Percentiles rank a stretch among this genome's conserved stretches.
These are phyloP conservation scores for Esox masquinongy DNA, from an alignment of 2,797 vertebrate genomes.

Conservation along the genomic window DNA sequence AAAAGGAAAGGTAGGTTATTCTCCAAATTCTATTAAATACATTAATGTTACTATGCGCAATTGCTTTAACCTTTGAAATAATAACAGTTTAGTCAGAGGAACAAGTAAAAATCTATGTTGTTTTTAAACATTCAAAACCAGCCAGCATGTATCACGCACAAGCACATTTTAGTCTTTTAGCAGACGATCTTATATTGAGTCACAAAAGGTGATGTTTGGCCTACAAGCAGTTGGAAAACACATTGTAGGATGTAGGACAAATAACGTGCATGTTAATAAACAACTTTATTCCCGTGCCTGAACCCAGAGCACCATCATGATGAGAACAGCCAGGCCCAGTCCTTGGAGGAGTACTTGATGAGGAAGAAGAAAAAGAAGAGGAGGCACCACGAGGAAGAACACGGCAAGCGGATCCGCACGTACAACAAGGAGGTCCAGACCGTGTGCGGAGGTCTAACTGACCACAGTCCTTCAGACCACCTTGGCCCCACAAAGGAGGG, in stretches of 20 bases:
- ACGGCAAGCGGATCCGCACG: slow-evolving; percentile 79
- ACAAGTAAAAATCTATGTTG: neutral
- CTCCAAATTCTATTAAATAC: neutral
- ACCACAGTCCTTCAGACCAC: slow-evolving; percentile 62
- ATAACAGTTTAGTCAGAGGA: neutral
- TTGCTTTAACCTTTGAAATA: neutral
- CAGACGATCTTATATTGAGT: too few relatives aligned
- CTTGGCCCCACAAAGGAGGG: slow-evolving; percentile 72
- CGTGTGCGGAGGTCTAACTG: slow-evolving; percentile 78
- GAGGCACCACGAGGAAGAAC: slow-evolving; percentile 88
- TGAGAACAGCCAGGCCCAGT: slow-evolving; percentile 86
- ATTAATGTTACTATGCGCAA: neutral
- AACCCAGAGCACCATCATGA: slow-evolving; percentile 76
- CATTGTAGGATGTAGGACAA: neutral
- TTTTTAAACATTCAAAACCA: neutral
- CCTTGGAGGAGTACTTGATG: slow-evolving; percentile 83
- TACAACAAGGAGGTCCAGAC: slow-evolving; percentile 95
- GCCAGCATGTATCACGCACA: neutral
- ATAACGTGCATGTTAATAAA: neutral
- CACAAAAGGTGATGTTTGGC: neutral
- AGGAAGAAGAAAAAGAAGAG: slow-evolving; percentile 96
- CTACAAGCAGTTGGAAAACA: neutral
- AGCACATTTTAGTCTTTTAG: neutral
- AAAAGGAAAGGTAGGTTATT: slow-evolving; percentile 79
- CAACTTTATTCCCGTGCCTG: slow-evolving; percentile 2